Base-by-base conservation (phyloP, 1,140 invertebrate genomes). In the Sipha flava region DNA sequence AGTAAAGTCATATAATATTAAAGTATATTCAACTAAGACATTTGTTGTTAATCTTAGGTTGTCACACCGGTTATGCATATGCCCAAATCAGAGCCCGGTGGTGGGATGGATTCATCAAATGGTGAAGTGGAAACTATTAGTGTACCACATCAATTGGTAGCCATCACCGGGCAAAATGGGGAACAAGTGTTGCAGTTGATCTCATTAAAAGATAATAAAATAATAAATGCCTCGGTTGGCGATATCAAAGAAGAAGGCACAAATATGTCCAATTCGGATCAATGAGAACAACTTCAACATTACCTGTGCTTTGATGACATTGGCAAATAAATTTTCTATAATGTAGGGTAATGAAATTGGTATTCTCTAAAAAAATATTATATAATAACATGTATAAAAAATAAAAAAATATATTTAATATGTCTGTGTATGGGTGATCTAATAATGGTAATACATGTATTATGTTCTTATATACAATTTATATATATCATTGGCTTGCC, bases 1-100 rank as follows among this genome's bases (percentile, higher is more conserved):
- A 43, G 21, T 68, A 37, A 14, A 6, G n/a, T 26, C 3, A 31
- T 26, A 26, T 59, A 73, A 4, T 49, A 23, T 18, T 34, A 16
- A 59, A 31, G 18, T 59, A 0, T 26, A 57, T 77, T 80, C 21
- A 31, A 16, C 5, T 29, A 2, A 23, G 3, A 21, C 40, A 29
- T 37, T 66, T 16, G 14, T 70, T 26, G 29, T 49, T 54, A 45
- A 31, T n/a, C 52, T 31, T 9, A 64, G 62, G 57, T 79, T 26
- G 89, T 94, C 26, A 90, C 92, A 79, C 93, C 92, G 75, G 89
- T 92, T 85, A 92, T 94, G 83, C 92, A 94, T 88, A 92, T 95
- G 84, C 89, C 90, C 31, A 91, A 91, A 83, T 88, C 92, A 82
- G 91, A 92, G 82, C 89, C 90, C 80, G 89, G 80, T 68, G 75